Conservation (phyloP, 2,113 vertebrate genomes). For the Megaceryle maxima region DNA sequence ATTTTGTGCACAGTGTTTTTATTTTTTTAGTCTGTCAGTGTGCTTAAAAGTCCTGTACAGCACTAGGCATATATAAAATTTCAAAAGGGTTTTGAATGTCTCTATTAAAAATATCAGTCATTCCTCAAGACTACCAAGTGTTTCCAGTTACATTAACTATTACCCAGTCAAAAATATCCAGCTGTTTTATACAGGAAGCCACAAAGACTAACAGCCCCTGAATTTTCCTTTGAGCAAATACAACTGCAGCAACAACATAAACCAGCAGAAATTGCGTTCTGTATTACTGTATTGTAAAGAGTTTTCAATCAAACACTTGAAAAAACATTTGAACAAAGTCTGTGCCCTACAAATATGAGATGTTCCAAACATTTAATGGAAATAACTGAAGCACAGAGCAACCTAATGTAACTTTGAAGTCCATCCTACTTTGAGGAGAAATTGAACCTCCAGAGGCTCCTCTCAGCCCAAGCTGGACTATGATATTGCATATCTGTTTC, state of each 20-base stretch:
- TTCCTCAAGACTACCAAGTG: neutral
- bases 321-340: neutral
- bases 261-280: neutral
- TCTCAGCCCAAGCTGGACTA: neutral
- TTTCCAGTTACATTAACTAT: neutral
- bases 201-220: neutral
- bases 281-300: neutral
- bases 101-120: neutral
- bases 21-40: neutral
- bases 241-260: neutral
- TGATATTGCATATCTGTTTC: neutral
- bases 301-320: neutral
- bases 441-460: neutral
- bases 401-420: neutral
- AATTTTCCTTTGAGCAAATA: neutral
- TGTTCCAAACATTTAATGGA: neutral
- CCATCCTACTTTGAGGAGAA: neutral
- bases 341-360: fast-evolving
- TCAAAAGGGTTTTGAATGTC: neutral
- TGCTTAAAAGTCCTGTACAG: neutral
- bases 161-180: neutral
- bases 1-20: neutral
- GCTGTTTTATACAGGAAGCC: neutral
- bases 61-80: neutral
- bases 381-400: neutral